Base-by-base conservation (phyloP, 2,888 invertebrate genomes). In the Xestia c-nigrum region DNA sequence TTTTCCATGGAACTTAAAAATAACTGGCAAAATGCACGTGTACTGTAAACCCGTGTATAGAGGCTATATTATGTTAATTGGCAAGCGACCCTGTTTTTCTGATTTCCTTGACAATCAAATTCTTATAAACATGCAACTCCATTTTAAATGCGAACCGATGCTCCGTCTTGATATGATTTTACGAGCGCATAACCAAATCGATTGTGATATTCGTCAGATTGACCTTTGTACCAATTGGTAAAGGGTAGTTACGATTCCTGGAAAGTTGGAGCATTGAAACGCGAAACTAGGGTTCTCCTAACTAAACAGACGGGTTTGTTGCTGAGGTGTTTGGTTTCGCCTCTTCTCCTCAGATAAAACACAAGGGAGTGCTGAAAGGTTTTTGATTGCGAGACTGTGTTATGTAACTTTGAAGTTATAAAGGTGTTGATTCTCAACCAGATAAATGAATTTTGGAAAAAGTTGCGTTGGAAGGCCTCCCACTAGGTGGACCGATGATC, bases 131-230 rank as follows among this genome's bases (percentile, higher is more conserved):
- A 70, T 72, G 16, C 12, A 70, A 16, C 14, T 59, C 16, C 3
- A 76, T 31, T 76, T 68, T 31, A 43, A 68, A 67, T 43, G 31
- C 57, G 40, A 59, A 67, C 67, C 57, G 16, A 68, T 68, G 19
- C 9, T 14, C 16, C 40, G 31, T 59, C 43, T 59, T 12, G 19
- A 7, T 76, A 50, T 7, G 43, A 77, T 77, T 76, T 76, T 77
- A 76, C 31, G 77, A 76, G 77, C 68, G n/a, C 6, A 55, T 19
- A 5, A 50, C 19, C 31, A 19, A 67, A 76, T 76, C 76, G 77
- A 76, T 76, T 59, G 59, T 59, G n/a, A 10, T 50, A 76, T 76
- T 76, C 59, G 76, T 19, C 43, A 59, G 47, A 31, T 14, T 76
- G 67, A 76, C 67, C 57, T 76, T 76, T 76, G 47, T 43, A 59